Base-by-base conservation (phyloP, 1,140 invertebrate species). In the Polypedilum pembai region DNA sequence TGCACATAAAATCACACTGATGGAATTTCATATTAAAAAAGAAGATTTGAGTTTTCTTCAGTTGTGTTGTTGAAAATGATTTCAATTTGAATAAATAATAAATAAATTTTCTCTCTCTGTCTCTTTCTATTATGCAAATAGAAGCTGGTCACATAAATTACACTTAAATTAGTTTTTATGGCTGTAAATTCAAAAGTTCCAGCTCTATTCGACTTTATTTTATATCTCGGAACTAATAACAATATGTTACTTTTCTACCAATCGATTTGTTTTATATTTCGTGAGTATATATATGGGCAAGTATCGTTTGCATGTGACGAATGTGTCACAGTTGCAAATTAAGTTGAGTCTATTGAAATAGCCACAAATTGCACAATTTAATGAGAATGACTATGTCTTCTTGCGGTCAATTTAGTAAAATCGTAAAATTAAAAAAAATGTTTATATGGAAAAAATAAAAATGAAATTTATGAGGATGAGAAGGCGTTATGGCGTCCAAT, bases 151-250 rank as follows among this genome's bases (percentile, higher is more conserved):
- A 69, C 65, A 69, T 69, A 69, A 69, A 69, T 69, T 20, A 69
- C 65, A 69, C 20, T 69, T 69, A 69, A 69, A 69, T 69, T 69
- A 69, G 65, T 69, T 69, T 66, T 69, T 69, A 69, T 69, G 18
- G 65, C 17, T 69, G 65, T 69, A 69, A 20, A 69, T 69, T 69
- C 20, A 12, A 56, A n/a, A 56, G 45, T 15, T 56, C 15, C 45
- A n/a, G n/a, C 12, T 56, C n/a, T 56, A 12, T 15, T 12, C 12
- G 45, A 1, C 45, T 56, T 15, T 56, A 56, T 33, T 56, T n/a
- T 45, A 45, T 56, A 56, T 56, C 45, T 56, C 45, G 24, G 24
- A 33, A 33, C 24, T 33, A 33, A 33, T 33, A 33, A 33, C 24
- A 56, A 56, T 56, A 56, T 56, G 45, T 56, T 56, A n/a, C 12